Conservation (phyloP, 2,888 invertebrate species). For the Resseliella maxima region DNA sequence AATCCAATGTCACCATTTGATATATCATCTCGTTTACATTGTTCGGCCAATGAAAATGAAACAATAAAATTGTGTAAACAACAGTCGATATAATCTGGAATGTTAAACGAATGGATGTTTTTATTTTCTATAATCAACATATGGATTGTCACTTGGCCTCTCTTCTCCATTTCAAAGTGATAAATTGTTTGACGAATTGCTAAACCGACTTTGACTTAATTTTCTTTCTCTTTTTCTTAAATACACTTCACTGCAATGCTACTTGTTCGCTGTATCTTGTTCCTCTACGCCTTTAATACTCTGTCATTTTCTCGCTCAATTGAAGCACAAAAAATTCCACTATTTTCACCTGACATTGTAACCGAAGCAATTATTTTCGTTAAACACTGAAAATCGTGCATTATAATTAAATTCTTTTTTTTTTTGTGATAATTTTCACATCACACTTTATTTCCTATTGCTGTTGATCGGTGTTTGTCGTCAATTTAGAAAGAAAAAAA, state of each 20-base stretch:
- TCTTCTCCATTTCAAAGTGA: conserved; percentile 21
- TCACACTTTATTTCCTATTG: not conserved
- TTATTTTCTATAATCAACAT: not conserved
- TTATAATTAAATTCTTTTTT: conserved; percentile 13
- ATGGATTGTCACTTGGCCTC: not conserved
- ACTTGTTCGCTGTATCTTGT: not conserved
- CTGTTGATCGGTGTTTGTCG: not conserved
- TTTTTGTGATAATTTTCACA: conserved; percentile 21
- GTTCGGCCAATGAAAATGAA: not conserved
- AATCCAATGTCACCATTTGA: not conserved
- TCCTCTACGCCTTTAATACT: not conserved
- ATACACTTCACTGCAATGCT: not conserved
- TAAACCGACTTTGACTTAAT: no score
- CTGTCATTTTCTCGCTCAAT: not conserved
- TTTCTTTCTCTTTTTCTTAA: not conserved
- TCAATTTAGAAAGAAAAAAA: not conserved
- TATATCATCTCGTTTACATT: not conserved
- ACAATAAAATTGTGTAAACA: not conserved
- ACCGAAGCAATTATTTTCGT: conserved; percentile 22
- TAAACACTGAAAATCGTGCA: conserved; percentile 20
- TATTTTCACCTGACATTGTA: conserved; percentile 8
- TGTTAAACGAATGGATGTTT: not conserved
- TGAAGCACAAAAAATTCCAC: no score
- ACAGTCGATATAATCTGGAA: not conserved
- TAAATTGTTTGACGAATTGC: not conserved